Conservation (phyloP, 2,113 vertebrate species). For the Cyanoramphus novaezelandiae region DNA sequence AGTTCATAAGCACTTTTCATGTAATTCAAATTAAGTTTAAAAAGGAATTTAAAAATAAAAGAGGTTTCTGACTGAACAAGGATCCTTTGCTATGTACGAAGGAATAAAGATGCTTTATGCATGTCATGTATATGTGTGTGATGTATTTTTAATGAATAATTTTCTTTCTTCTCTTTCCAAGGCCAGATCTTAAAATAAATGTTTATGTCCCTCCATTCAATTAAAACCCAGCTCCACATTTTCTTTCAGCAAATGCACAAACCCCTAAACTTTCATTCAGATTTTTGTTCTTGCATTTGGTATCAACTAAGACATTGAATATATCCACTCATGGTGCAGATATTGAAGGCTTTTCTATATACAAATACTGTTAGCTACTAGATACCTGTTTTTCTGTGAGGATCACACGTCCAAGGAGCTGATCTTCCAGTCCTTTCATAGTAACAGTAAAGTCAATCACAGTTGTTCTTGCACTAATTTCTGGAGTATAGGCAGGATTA, state of each 20-base stretch:
- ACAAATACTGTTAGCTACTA: not conserved
- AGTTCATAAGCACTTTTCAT: conserved; percentile 21
- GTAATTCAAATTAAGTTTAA: conserved; percentile 46
- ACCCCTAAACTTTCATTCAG: not conserved
- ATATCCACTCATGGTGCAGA: not conserved
- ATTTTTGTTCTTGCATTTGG: not conserved
- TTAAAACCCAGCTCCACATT: not conserved
- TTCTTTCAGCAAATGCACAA: not conserved
- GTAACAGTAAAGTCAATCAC: conserved; percentile 88
- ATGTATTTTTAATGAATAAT: conserved; percentile 55
- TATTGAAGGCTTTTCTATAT: not conserved
- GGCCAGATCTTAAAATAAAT: conserved; percentile 21
- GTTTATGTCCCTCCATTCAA: not conserved
- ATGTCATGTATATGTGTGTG: not conserved
- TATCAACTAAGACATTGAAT: not conserved
- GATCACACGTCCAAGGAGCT: conserved; percentile 85
- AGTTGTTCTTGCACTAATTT: conserved; percentile 82
- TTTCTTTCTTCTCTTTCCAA: conserved; percentile 31
- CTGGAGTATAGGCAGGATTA: conserved; percentile 84
- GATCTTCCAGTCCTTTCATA: conserved; percentile 83
- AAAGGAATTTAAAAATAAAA: conserved; percentile 41
- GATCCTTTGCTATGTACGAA: not conserved
- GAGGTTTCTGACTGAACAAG: not conserved
- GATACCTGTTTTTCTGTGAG: conserved; percentile 82
- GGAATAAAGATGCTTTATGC: not conserved